A percentile compares a stretch with the other conserved stretches of the same genome.
phyloP scores from a whole-genome alignment of 2,113 vertebrate genomes.

The Centrocercus urophasianus region DNA sequence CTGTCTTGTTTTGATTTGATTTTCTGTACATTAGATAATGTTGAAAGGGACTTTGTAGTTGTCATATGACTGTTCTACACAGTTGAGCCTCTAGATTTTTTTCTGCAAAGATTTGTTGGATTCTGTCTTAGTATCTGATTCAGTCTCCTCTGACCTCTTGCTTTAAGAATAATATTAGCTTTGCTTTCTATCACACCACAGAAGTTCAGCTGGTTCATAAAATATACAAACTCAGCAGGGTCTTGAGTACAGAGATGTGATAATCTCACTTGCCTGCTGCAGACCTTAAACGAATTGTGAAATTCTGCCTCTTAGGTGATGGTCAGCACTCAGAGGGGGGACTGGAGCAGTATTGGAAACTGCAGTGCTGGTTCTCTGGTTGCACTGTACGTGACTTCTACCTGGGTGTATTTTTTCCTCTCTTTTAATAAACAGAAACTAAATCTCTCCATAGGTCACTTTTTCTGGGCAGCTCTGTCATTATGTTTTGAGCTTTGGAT shows the following conservation, averaged over 20 bases:
- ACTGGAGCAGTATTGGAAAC: not conserved
- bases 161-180: not conserved
- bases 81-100: not conserved
- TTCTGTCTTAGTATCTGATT: not conserved
- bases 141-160: not conserved
- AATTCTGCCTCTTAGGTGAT: not conserved
- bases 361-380: too few relatives aligned
- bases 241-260: not conserved
- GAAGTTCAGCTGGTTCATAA: not conserved
- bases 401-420: not conserved
- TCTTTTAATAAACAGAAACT: not conserved
- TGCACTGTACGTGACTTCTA: not conserved
- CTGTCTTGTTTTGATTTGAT: not conserved
- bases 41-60: not conserved
- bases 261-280: not conserved
- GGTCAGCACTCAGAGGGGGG: not conserved
- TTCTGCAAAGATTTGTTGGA: not conserved
- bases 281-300: not conserved
- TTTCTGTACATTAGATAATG: not conserved
- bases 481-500: not conserved
- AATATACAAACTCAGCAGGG: not conserved
- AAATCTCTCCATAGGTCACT: not conserved
- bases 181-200: not conserved
- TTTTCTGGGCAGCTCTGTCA: not conserved
- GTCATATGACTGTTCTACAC: not conserved